Base-by-base conservation (phyloP, 1,140 invertebrate genomes). In the Bombus sylvicola region DNA sequence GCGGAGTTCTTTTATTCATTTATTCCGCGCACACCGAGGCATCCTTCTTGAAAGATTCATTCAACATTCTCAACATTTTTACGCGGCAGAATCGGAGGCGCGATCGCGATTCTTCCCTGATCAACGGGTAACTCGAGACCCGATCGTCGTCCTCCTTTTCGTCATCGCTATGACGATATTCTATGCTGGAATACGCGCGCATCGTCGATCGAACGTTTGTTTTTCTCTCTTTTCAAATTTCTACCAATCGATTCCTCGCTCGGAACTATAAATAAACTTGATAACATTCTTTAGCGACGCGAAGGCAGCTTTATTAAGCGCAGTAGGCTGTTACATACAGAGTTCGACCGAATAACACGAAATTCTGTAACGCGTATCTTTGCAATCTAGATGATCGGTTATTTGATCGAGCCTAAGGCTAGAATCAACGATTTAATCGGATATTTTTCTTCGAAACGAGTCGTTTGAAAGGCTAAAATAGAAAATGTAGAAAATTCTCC, bases 1-100 rank as follows among this genome's bases (percentile, higher is more conserved):
- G 81, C 41, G n/a, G 53, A 78, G 74, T 66, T 64, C 59, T 72
- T 85, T 83, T 89, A 84, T 85, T 87, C 89, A 91, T 89, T 87
- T 91, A 90, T 91, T 91, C 90, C 62, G 76, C 72, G 79, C 85
- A 89, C 90, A 87, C 31, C 85, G 71, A 37, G 73, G 31, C 62
- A 69, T 83, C 74, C 89, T 87, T 90, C 89, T 79, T 90, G 89
- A 90, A 91, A 91, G 71, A 90, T 90, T 91, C 90, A 91, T 91
- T 90, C 87, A 81, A 86, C 90, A 91, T 91, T 91, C 89, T 47
- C 85, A 41, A 31, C 90, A 91, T 91, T 91, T 91, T 77, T 91
- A 39, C 53, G 8, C 9, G 64, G 57, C 53, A 28, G 83, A 90
- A 82, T 88, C 66, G 71, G 25, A 68, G 87, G 59, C 78, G 73